Percentiles rank a stretch among this genome's conserved stretches.
These are phyloP conservation scores for Tichodroma muraria DNA, from an alignment of 2,113 vertebrate genomes.

Conservation along the genomic window DNA sequence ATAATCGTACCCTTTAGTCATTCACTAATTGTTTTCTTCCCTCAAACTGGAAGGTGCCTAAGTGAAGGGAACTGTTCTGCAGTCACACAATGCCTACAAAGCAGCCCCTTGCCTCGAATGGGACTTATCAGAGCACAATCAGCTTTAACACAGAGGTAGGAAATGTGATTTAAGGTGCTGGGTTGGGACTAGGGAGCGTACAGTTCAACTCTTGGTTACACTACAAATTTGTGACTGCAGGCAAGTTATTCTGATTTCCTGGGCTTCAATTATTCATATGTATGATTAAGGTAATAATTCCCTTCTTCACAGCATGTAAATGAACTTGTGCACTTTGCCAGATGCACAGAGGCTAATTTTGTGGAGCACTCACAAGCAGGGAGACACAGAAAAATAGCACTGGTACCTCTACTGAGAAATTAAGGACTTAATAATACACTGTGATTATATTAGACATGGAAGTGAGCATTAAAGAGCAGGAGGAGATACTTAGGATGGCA, in stretches of 20 bases:
- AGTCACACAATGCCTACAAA: background rate
- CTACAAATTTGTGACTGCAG: conserved; percentile 29
- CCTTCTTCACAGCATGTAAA: conserved; percentile 18
- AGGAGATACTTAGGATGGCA: background rate
- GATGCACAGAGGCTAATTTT: background rate
- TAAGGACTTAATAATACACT: conserved; percentile 24
- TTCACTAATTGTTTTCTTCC: background rate
- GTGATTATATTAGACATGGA: conserved; percentile 5
- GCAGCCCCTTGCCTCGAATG: background rate
- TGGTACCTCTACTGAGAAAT: background rate
- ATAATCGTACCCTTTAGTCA: background rate
- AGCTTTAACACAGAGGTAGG: background rate
- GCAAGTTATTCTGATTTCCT: conserved; percentile 28
- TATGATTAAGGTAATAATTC: conserved; percentile 48
- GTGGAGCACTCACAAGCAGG: background rate
- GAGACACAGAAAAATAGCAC: background rate
- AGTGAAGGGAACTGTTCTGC: background rate
- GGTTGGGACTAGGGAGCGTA: background rate
- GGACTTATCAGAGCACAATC: background rate
- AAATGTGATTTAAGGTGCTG: background rate
- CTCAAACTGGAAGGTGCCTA: background rate
- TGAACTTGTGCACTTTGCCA: background rate
- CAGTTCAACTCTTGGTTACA: background rate
- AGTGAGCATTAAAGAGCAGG: background rate
- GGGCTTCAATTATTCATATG: conserved; percentile 12